phyloP scores from a whole-genome alignment of 2,888 invertebrate species.

The Seira ritae region DNA sequence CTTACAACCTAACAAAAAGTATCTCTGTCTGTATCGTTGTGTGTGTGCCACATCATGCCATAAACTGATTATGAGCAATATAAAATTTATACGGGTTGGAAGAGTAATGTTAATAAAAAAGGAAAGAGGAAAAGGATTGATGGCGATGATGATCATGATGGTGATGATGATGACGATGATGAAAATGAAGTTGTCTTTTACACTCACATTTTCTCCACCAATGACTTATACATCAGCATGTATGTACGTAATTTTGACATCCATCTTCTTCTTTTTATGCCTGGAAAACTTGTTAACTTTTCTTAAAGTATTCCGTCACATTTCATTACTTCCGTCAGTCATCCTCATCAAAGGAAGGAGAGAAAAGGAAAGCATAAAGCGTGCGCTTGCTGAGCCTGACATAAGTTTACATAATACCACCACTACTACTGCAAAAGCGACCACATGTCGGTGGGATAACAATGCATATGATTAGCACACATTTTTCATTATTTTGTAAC shows the following conservation, averaged over 20 bases:
- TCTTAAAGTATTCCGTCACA: slow-evolving; percentile 24
- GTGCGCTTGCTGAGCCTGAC: no score
- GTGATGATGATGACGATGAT: not conserved
- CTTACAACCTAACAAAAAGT: no score
- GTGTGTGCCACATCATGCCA: not conserved
- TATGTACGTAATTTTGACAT: not conserved
- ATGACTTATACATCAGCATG: not conserved
- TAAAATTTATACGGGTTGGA: not conserved
- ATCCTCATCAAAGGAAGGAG: slow-evolving; percentile 4
- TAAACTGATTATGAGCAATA: not conserved
- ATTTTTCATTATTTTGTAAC: not conserved
- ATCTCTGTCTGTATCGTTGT: no score
- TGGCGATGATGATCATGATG: no score
- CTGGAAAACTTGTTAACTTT: not conserved
- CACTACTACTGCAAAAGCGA: not conserved
- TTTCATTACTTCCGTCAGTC: slow-evolving; percentile 41
- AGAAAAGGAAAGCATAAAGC: not conserved
- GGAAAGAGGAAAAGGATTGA: not conserved
- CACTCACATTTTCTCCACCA: not conserved
- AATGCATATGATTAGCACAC: not conserved
- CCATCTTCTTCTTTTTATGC: slow-evolving; percentile 6
- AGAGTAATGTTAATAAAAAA: not conserved
- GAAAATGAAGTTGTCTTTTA: not conserved
- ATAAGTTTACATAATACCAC: no score
- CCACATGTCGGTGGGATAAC: not conserved